Base-by-base conservation (phyloP, 2,888 invertebrate species). In the Hypselothyrea guttata region DNA sequence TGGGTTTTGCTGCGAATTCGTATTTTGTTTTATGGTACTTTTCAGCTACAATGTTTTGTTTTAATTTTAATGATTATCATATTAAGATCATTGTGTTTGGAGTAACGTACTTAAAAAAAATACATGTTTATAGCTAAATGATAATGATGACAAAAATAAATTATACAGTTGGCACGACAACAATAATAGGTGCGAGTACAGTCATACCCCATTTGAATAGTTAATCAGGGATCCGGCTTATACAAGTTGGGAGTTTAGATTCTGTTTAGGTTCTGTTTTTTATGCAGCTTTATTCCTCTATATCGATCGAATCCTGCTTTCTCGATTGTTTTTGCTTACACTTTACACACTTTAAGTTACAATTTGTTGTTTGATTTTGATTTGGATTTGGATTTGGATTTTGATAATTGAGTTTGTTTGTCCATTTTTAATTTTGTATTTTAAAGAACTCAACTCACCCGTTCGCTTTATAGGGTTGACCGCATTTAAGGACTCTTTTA, bases 371-470 rank as follows among this genome's bases (percentile, higher is more conserved):
- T 22, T 22, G 2, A 22, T 2, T 22, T 22, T 22, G 3, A 22
- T 22, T 22, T 22, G n/a, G n/a, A 5, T 22, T 22, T 22, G 3
- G n/a, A 4, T 2, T 22, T 22, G 2, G 2, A 22, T 2, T 22
- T 22, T 22, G 3, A 22, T 22, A 4, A n/a, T 22, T 28, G 40
- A 41, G 57, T 58, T 66, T 11, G 42, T 55, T 63, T 22, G n/a
- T 41, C 27, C 18, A 11, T 27, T 41, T 64, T 60, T 47, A 9
- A 33, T 41, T 34, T 40, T 12, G 54, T 66, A 60, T 41, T 51
- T 72, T 59, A 40, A 34, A 61, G 74, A 58, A 74, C 74, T 81
- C 81, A 81, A 79, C 76, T 81, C 76, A 70, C 70, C 70, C 70
- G 70, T 65, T 70, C 51, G 18, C 49, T 58, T 44, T 47, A 70